Conservation (phyloP, 2,888 invertebrate genomes). For the Cheilosia variabilis region DNA sequence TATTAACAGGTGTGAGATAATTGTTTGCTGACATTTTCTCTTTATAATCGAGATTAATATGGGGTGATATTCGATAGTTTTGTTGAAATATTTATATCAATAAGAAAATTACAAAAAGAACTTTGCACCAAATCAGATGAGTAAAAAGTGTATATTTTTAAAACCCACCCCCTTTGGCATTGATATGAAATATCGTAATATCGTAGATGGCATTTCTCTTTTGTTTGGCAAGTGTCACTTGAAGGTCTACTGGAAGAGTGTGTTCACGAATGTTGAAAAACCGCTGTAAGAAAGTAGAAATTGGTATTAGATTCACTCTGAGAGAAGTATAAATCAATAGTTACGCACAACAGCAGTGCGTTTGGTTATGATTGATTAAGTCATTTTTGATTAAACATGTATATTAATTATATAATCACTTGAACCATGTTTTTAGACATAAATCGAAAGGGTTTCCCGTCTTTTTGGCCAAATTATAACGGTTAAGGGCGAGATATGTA, state of each 20-base stretch:
- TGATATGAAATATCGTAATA: constrained; percentile 47
- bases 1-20: constrained; percentile 81
- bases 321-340: too few relatives aligned
- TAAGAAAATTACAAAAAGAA: neutral
- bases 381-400: too few relatives aligned
- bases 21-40: constrained; percentile 77
- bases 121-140: neutral
- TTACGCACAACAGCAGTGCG: too few relatives aligned
- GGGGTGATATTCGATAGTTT: neutral
- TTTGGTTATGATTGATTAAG: too few relatives aligned
- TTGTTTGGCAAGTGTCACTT: constrained; percentile 10
- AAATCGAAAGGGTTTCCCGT: too few relatives aligned
- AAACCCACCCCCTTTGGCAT: constrained; percentile 13
- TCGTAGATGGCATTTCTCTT: constrained; percentile 31
- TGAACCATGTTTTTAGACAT: too few relatives aligned
- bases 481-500: too few relatives aligned
- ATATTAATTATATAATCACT: too few relatives aligned
- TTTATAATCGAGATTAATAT: neutral
- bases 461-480: too few relatives aligned
- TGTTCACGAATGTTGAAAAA: constrained; percentile 7
- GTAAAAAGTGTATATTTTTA: neutral
- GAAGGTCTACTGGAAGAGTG: neutral
- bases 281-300: neutral
- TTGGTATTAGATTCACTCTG: neutral
- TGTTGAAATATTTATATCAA: neutral